A percentile compares a stretch with the other conserved stretches of the same genome.
These are phyloP conservation scores for Phoxinus phoxinus DNA, from an alignment of 2,113 vertebrate species.

Conservation along the genomic window DNA sequence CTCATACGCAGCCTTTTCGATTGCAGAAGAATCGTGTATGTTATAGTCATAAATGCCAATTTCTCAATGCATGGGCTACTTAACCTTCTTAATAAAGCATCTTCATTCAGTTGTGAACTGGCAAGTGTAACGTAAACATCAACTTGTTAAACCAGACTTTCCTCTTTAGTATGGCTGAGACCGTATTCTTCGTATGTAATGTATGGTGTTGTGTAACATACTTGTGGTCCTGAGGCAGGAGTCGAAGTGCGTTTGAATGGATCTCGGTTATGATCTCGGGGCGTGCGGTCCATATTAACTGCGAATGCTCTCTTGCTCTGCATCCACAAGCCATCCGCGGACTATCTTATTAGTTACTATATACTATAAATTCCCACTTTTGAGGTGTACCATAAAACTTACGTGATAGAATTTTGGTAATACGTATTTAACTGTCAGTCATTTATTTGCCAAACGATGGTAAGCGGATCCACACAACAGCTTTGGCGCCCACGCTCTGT, in stretches of 20 bases:
- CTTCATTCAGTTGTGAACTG: not conserved
- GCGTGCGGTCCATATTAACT: too few relatives aligned
- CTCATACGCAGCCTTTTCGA: not conserved
- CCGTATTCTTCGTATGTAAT: not conserved
- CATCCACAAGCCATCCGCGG: too few relatives aligned
- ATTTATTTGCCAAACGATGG: too few relatives aligned
- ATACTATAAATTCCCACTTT: too few relatives aligned
- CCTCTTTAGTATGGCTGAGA: not conserved
- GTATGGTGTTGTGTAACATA: not conserved
- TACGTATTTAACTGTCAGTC: too few relatives aligned
- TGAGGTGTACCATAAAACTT: too few relatives aligned
- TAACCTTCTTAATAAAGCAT: not conserved
- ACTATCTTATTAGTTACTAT: too few relatives aligned
- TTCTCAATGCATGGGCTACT: not conserved
- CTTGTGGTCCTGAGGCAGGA: constrained; percentile 1
- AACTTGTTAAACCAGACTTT: not conserved
- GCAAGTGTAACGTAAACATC: not conserved
- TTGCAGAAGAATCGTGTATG: not conserved
- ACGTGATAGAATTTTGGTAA: too few relatives aligned
- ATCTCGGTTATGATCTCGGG: not conserved
- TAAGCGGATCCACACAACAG: too few relatives aligned
- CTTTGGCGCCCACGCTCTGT: too few relatives aligned
- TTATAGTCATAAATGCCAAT: not conserved
- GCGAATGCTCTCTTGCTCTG: too few relatives aligned
- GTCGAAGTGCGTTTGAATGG: not conserved